phyloP scores from a whole-genome alignment of 2,888 invertebrate genomes.

The Mechanitis messenoides region DNA sequence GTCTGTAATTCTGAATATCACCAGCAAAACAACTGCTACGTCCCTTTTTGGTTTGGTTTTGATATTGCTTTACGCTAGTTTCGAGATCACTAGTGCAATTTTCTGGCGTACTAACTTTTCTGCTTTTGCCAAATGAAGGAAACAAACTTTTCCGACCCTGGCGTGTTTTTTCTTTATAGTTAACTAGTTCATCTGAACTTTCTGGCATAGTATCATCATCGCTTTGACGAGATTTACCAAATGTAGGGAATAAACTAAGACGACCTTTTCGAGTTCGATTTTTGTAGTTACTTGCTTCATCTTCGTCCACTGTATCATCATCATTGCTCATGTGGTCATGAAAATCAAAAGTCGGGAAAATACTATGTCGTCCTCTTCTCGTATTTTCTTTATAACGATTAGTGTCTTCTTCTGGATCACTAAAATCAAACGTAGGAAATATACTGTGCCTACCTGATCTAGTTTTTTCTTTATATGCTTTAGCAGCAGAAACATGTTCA shows the following conservation, averaged over 20 bases:
- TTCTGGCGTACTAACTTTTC: slow-evolving; percentile 53
- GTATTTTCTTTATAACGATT: slow-evolving; percentile 61
- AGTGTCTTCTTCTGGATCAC: slow-evolving; percentile 54
- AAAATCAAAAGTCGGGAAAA: slow-evolving; percentile 65
- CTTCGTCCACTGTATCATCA: slow-evolving; percentile 61
- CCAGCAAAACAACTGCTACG: slow-evolving; percentile 51
- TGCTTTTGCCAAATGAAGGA: slow-evolving; percentile 63
- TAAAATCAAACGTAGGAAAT: slow-evolving; percentile 65
- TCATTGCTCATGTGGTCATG: slow-evolving; percentile 52
- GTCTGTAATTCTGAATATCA: slow-evolving; percentile 44
- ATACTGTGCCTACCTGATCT: slow-evolving; percentile 60
- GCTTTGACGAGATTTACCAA: slow-evolving; percentile 48
- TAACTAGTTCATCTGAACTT: slow-evolving; percentile 64
- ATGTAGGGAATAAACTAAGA: slow-evolving; percentile 63
- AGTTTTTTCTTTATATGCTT: slow-evolving; percentile 56
- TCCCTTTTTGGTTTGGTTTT: slow-evolving; percentile 51
- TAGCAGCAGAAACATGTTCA: slow-evolving; percentile 43
- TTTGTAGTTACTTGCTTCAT: slow-evolving; percentile 63
- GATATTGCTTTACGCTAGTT: slow-evolving; percentile 62
- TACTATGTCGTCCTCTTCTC: slow-evolving; percentile 58
- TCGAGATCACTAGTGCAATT: slow-evolving; percentile 54
- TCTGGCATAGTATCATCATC: slow-evolving; percentile 64
- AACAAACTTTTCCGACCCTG: slow-evolving; percentile 60
- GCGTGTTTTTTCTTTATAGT: slow-evolving; percentile 63
- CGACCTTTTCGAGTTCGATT: slow-evolving; percentile 63